Conservation (phyloP, 53 echinoderm and acorn worm genomes). For the Actinopyga echinites region DNA sequence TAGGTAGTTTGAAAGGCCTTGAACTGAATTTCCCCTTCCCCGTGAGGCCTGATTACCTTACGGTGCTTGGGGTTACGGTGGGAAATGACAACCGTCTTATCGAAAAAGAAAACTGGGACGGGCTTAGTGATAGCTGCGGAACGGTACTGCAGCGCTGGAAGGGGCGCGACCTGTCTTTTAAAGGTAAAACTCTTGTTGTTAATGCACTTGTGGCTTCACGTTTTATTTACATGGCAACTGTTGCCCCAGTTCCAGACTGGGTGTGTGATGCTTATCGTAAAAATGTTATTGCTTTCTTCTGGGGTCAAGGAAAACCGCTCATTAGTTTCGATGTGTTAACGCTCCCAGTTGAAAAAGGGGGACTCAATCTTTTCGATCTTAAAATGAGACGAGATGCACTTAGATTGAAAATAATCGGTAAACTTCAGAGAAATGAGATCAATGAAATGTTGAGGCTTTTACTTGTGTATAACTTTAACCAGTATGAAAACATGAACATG, state of each 20-base stretch:
- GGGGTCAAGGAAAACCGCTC: too few relatives aligned
- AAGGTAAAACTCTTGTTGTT: neutral
- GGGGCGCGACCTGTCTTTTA: neutral
- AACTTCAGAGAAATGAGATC: too few relatives aligned
- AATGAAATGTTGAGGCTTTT: too few relatives aligned
- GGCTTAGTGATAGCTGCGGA: neutral
- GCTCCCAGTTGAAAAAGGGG: too few relatives aligned
- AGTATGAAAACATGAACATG: too few relatives aligned
- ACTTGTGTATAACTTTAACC: too few relatives aligned
- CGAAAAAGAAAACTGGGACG: neutral
- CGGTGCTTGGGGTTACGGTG: neutral
- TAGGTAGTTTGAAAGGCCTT: neutral
- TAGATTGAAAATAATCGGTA: too few relatives aligned
- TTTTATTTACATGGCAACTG: neutral
- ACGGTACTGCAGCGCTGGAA: neutral
- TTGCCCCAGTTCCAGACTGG: neutral
- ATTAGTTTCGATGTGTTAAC: too few relatives aligned
- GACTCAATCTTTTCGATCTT: too few relatives aligned
- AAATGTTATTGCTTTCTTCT: too few relatives aligned
- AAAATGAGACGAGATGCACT: too few relatives aligned
- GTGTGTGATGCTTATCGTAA: neutral
- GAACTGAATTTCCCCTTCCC: neutral
- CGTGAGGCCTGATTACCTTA: neutral
- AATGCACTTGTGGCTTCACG: neutral
- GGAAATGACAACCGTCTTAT: neutral